Evolutionary conservation across 2,797 vertebrate genomes (phyloP).

Genomic region (Spondyliosoma cantharus): DNA sequence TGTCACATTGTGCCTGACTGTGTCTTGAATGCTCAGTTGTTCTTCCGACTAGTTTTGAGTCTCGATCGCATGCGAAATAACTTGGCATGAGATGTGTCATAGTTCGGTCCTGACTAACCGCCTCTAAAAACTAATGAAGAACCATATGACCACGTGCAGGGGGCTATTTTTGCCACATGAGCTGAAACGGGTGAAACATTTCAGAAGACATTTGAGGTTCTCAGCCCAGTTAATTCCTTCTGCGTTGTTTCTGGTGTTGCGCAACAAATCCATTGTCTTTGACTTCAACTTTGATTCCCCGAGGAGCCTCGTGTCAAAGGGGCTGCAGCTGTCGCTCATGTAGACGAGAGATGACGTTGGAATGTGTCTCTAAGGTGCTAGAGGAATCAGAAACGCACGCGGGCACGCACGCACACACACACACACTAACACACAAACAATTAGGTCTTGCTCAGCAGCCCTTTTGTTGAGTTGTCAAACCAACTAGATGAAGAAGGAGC

Average conservation of each 20-base stretch:
- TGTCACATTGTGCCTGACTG: too few relatives aligned
- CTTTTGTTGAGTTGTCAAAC: conserved; percentile 18
- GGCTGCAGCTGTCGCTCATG: background rate
- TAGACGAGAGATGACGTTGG: conserved; percentile 4
- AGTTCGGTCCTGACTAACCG: too few relatives aligned
- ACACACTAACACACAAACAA: background rate
- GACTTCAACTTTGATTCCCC: background rate
- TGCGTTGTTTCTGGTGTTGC: background rate
- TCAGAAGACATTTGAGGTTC: too few relatives aligned
- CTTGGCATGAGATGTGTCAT: too few relatives aligned
- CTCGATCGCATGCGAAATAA: too few relatives aligned
- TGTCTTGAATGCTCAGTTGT: too few relatives aligned
- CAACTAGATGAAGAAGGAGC: conserved; percentile 13
- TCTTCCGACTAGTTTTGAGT: too few relatives aligned
- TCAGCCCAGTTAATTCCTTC: background rate
- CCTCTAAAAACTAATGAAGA: too few relatives aligned
- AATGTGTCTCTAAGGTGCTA: conserved; percentile 41
- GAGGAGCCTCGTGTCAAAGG: background rate
- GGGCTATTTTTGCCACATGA: background rate
- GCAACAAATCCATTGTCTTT: background rate
- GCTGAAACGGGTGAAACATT: too few relatives aligned
- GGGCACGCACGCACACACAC: background rate
- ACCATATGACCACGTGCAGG: background rate
- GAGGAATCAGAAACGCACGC: background rate
- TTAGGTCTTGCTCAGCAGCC: conserved; percentile 1